Base-by-base conservation (phyloP, 1,140 invertebrate genomes). In the Macrosteles quadrilineatus region DNA sequence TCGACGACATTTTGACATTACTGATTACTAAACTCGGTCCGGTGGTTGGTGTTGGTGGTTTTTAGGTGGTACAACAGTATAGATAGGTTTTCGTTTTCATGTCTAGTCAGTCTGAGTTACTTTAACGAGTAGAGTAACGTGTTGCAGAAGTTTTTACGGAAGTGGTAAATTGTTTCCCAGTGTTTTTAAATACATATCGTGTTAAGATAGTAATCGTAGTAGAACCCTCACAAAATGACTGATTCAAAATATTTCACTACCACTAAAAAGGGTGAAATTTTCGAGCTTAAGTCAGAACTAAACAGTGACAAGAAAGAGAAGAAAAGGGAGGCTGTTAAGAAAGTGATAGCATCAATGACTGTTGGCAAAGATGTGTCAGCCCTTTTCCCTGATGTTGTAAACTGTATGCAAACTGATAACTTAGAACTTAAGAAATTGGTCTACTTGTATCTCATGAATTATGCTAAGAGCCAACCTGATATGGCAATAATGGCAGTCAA, bases 401-500 rank as follows among this genome's bases (percentile, higher is more conserved):
- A 99, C 81, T 99, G 98, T 80, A 99, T 99, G 97, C 98, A 99
- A 83, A 99, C 98, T 9, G 98, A 99, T 80, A 99, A 99, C 83
- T 85, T 99, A 79, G 98, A 99, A 82, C 81, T 99, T 73, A 99
- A 99, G 84, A 99, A 99, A 78, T 85, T 99, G 43, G 98, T 99
- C 0, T 99, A 99, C 80, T 84, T 99, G 21, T 99, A 99, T 81
- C 83, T 99, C 67, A 99, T 99, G 98, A 99, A 99, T 81, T 99
- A 99, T 85, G 98, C 98, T 63, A 99, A 99, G 82, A 98, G 95
- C 75, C 98, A 99, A 82, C 98, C 98, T 11, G 98, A 99, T 80
- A 97, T 99, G 93, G 98, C 98, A 64, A 99, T 99, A 69, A 98
- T 99, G 97, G 98, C 98, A 40, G 98, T 99, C 31, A 99, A 99